Evolutionary conservation across 2,888 invertebrate species (phyloP), one percentile per base, ranked within the genome.

Genomic region (Mesorhabditis belari): DNA sequence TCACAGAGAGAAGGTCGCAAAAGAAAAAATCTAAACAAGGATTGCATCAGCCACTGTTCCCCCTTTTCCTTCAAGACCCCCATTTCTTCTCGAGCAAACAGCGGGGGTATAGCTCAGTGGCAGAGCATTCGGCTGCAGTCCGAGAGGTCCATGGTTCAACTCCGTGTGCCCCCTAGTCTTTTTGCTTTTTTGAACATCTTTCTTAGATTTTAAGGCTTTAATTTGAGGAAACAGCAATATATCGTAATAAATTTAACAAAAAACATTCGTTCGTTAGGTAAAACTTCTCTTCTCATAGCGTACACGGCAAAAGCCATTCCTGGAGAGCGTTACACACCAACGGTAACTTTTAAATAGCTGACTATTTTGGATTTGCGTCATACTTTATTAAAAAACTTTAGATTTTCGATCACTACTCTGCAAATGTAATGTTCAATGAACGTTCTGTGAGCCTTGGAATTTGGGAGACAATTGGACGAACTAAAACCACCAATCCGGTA

Each of bases 271-370:
- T 17, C n/a, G 5, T 27, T 9, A 61, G n/a, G 76, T 94, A 95
- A 78, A 94, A 95, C 85, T 93, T 73, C 71, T 84, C 87, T 96
- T 65, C 88, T 98, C 82, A 96, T 98, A 86, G 94, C 94, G 85
- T 98, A 98, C 85, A 98, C 96, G 73, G 98, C 96, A 83, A 98
- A 98, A 86, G 95, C 96, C 80, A 98, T 98, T 85, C 98, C 98
- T 62, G 96, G 96, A 74, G 96, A 98, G 84, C n/a, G n/a, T n/a
- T 98, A 96, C 84, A 96, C 96, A 83, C 95, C 95, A 57, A 96
- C 95, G 82, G 92, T 92, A 91, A 49, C n/a, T n/a, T n/a, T n/a
- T n/a, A n/a, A n/a, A n/a, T n/a, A n/a, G n/a, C n/a, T n/a, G n/a
- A n/a, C n/a, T n/a, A n/a, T n/a, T n/a, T n/a, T n/a, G n/a, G n/a